These are phyloP conservation scores for Tauraco erythrolophus DNA, from an alignment of 2,113 vertebrate species.

Conservation along the genomic window DNA sequence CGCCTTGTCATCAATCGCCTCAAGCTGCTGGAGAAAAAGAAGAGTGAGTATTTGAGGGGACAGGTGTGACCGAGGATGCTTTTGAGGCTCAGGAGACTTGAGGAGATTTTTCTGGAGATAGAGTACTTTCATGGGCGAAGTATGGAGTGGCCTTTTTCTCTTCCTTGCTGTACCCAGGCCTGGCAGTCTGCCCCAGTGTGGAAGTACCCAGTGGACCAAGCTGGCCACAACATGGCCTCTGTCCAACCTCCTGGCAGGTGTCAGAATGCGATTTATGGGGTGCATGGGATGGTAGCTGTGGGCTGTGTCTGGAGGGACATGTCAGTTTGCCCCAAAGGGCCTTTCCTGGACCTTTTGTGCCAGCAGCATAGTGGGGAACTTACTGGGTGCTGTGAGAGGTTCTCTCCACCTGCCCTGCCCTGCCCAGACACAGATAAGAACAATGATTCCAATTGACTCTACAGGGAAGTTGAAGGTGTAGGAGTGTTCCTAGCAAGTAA, in stretches of 20 bases:
- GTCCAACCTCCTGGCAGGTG: not conserved
- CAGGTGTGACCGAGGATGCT: not conserved
- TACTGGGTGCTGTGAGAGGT: not conserved
- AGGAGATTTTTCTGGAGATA: not conserved
- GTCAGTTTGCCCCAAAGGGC: not conserved
- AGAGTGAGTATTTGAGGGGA: conserved; percentile 86
- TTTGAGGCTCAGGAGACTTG: not conserved
- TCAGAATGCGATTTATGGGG: too few relatives aligned
- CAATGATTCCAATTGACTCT: not conserved
- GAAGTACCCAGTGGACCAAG: not conserved
- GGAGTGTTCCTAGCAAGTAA: not conserved
- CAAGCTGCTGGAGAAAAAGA: conserved; percentile 98
- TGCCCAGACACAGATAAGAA: not conserved
- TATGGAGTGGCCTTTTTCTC: not conserved
- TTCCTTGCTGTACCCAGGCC: not conserved
- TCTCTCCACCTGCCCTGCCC: not conserved
- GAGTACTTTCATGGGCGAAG: not conserved
- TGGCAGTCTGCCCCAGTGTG: rapidly evolving
- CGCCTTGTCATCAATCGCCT: conserved; percentile 96
- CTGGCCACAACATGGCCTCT: not conserved
- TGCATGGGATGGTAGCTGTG: not conserved
- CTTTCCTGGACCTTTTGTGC: not conserved
- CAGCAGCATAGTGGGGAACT: not conserved
- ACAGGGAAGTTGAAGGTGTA: not conserved
- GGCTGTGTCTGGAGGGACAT: not conserved